These are phyloP conservation scores for Harpalus rubripes DNA, from an alignment of 2,888 invertebrate species.

Conservation along the genomic window DNA sequence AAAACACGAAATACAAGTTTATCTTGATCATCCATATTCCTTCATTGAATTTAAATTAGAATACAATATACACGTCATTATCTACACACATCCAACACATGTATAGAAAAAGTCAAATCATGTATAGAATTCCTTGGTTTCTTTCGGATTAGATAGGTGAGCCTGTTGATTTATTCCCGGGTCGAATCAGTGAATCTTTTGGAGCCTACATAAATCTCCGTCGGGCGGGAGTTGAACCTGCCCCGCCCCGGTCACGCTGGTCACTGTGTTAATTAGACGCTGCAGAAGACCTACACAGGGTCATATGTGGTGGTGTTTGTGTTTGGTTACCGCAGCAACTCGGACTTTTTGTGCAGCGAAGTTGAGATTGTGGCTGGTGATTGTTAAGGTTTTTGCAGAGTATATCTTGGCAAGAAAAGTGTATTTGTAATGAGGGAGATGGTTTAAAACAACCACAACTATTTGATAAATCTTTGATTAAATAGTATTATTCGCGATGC, in stretches of 20 bases:
- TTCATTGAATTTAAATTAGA: constrained; percentile 33
- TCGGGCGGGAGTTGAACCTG: constrained; percentile 66
- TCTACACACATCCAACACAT: not conserved
- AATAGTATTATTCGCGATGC: no score
- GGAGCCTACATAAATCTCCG: constrained; percentile 55
- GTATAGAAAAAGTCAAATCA: not conserved
- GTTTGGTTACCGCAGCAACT: not conserved
- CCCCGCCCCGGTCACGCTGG: constrained; percentile 65
- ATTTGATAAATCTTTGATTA: not conserved
- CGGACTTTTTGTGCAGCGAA: constrained; percentile 5
- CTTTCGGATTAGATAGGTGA: constrained; percentile 13
- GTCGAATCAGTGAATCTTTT: constrained; percentile 50
- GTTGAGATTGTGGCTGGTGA: not conserved
- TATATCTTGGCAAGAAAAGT: not conserved
- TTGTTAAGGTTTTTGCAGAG: constrained; percentile 1
- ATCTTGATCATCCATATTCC: constrained; percentile 22
- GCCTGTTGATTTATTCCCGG: constrained; percentile 39
- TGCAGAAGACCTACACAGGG: constrained; percentile 4
- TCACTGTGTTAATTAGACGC: constrained; percentile 65
- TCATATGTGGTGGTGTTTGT: constrained; percentile 29
- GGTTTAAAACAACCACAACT: not conserved
- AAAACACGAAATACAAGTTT: constrained; percentile 32
- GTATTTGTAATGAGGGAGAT: not conserved
- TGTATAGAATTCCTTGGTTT: constrained; percentile 18
- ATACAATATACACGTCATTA: constrained; percentile 39